Conservation (phyloP, 30 jellyfish, hydroid and myxozoan genomes). For the Hydractinia echinata region DNA sequence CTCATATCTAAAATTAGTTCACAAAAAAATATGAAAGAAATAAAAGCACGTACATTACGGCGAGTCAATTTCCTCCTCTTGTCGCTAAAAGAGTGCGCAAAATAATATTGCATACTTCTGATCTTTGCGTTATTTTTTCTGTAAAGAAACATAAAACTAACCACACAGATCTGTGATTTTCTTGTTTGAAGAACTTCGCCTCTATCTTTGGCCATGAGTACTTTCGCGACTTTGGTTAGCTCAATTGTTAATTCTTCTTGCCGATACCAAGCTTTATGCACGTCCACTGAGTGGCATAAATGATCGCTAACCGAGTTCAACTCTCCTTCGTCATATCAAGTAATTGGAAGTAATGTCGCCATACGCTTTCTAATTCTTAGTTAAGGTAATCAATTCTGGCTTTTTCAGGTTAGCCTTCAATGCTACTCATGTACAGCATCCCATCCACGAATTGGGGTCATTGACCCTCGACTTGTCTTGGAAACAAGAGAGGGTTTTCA, state of each 20-base stretch:
- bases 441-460: conserved; percentile 5
- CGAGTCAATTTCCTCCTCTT: no score
- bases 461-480: conserved; percentile 18
- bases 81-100: no score
- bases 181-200: conserved; percentile 1
- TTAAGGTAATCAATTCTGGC: conserved; percentile 33
- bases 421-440: conserved; percentile 28
- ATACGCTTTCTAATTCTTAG: conserved; percentile 30
- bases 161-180: no score
- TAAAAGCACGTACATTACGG: no score
- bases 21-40: no score
- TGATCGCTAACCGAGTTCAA: conserved; percentile 33
- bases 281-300: conserved; percentile 23
- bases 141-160: no score
- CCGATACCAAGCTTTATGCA: conserved; percentile 31
- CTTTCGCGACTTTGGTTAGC: conserved; percentile 30
- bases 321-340: conserved; percentile 32
- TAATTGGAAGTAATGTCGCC: conserved; percentile 27
- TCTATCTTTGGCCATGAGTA: conserved; percentile 25
- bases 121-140: no score
- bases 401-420: conserved; percentile 10
- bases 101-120: no score
- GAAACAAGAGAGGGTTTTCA: not conserved
- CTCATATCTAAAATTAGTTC: no score
- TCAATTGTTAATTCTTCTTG: conserved; percentile 24